Conservation (phyloP, 2,888 invertebrate species). For the Noctua comes region DNA sequence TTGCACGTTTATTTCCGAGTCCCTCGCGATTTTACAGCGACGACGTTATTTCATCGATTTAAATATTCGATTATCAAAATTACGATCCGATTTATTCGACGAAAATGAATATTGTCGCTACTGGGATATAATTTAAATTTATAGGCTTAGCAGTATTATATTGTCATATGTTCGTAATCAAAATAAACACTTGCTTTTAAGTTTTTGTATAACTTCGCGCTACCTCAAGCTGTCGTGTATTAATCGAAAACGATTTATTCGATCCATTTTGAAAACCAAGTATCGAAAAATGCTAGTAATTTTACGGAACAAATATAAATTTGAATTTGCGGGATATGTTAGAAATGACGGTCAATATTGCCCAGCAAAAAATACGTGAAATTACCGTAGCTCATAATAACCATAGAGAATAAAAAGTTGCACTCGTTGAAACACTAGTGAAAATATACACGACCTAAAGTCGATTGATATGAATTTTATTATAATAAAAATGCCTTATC, state of each 20-base stretch:
- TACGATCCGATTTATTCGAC: constrained; percentile 24
- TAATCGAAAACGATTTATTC: constrained; percentile 66
- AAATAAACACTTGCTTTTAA: constrained; percentile 72
- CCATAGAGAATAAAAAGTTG: constrained; percentile 59
- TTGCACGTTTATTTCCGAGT: constrained; percentile 37
- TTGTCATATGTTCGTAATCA: constrained; percentile 74
- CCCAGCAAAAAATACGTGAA: neutral
- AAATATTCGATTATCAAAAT: constrained; percentile 43
- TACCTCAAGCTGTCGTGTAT: constrained; percentile 85
- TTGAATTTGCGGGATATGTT: neutral
- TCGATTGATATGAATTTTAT: constrained; percentile 63
- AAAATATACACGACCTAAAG: constrained; percentile 72
- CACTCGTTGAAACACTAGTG: constrained; percentile 71
- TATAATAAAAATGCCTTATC: constrained; percentile 71
- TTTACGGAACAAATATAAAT: neutral
- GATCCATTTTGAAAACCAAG: constrained; percentile 42
- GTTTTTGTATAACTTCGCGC: constrained; percentile 77
- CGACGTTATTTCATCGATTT: constrained; percentile 46
- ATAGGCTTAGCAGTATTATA: constrained; percentile 88
- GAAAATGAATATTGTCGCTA: constrained; percentile 45
- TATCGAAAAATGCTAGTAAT: constrained; percentile 17
- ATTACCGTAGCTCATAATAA: constrained; percentile 44
- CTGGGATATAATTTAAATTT: constrained; percentile 69
- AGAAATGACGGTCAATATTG: neutral
- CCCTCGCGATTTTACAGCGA: constrained; percentile 19